Base-by-base conservation (phyloP, 2,888 invertebrate species). In the Drosophila neonasuta region DNA sequence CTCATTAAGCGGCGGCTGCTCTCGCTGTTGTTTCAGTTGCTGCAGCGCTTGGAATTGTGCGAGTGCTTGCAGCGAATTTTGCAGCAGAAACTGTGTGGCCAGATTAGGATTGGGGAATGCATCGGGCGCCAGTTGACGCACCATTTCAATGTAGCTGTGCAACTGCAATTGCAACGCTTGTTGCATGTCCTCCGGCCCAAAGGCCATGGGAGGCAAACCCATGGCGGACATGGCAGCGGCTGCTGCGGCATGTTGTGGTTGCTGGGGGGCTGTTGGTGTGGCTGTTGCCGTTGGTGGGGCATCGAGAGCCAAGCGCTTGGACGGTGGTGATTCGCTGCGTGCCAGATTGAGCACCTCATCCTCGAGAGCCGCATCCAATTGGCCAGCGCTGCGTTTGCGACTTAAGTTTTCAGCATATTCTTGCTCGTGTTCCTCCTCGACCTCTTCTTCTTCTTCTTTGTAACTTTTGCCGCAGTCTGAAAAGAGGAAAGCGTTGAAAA, bases 1-100 rank as follows among this genome's bases (percentile, higher is more conserved):
- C 10, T 69, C 70, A 20, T 50, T 17, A 13, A 41, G 15, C 0
- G 46, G 13, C 51, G 85, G 89, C 63, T 88, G 89, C 54, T 75
- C 74, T 11, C 81, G 88, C 82, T 92, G 93, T 58, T 92, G 91
- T 64, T 93, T 93, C 55, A 93, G 92, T 75, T 95, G 94, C 79
- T 96, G 96, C 63, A 96, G 92, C 76, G 95, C 95, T 87, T 96
- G 96, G 65, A 96, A 92, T 89, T 96, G 96, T 82, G 96, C 96
- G 87, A 96, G 94, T 5, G 95, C 95, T 89, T 96, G 96, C 90
- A 90, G 77, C 4, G 89, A 95, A 90, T 95, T 95, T 89, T 95
- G 95, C 58, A 96, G 91, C 89, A 95, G 94, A 88, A 95, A 95
- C 88, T 95, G 95, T 20, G 95, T 93, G 80, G 88, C 87, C 32